These are phyloP conservation scores for Nylanderia fulva DNA, from an alignment of 1,140 invertebrate genomes.

Conservation along the genomic window DNA sequence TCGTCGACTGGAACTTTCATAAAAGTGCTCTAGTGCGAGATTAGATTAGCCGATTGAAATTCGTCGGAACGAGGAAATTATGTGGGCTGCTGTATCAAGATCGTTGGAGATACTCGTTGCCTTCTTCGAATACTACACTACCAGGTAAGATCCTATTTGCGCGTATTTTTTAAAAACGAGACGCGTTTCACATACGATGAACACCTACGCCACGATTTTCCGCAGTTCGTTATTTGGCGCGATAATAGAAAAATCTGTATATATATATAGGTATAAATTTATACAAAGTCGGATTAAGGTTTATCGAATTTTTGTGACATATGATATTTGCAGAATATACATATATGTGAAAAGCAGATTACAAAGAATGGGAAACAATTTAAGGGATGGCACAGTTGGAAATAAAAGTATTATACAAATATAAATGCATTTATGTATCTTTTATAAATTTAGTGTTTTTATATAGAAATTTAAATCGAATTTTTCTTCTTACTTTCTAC, in stretches of 20 bases:
- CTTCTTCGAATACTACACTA: conserved; percentile 92
- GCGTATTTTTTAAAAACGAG: neutral
- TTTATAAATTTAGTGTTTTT: too few species aligned
- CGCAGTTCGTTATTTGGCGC: too few species aligned
- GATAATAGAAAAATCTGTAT: too few species aligned
- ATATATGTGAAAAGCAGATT: neutral
- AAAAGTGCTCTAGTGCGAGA: conserved; percentile 37
- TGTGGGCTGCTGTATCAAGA: conserved; percentile 92
- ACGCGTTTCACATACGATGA: too few species aligned
- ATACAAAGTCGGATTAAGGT: neutral
- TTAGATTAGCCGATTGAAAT: conserved; percentile 52
- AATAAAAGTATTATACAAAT: neutral
- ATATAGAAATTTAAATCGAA: too few species aligned
- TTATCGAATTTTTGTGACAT: neutral
- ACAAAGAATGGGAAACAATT: neutral
- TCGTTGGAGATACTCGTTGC: conserved; percentile 92
- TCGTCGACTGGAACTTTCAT: conserved; percentile 11
- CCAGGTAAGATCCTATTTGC: conserved; percentile 87
- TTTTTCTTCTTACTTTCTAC: too few species aligned
- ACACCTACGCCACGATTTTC: too few species aligned
- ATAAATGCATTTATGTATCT: too few species aligned
- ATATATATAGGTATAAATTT: too few species aligned
- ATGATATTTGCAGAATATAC: neutral
- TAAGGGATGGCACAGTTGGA: neutral
- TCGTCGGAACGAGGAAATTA: conserved; percentile 81